Evolutionary conservation across 2,797 vertebrate genomes (phyloP), one percentile per base, ranked within the genome.

Genomic region (Bufotes viridis): DNA sequence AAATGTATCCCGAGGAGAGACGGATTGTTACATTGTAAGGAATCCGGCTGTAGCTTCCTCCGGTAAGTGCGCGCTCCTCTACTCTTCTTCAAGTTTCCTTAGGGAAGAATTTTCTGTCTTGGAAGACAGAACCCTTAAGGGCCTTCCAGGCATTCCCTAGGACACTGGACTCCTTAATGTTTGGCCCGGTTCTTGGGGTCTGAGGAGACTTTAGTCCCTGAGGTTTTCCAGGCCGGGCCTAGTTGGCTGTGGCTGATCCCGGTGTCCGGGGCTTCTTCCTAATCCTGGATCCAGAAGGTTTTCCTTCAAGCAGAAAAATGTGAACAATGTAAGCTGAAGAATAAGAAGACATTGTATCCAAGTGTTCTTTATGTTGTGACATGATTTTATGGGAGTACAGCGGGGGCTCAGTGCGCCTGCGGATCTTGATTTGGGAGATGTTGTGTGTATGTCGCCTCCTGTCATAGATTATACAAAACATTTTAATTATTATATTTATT

Each of bases 51-150:
- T 11, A 7, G 2, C 18, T 22, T 89, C 78, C 65, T 57, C 79
- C 84, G 65, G 88, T 88, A 78, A 88, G 87, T 88, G 8, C 9
- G 18, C 58, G 11, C 51, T 67, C 53, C 11, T 60, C 9, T 29
- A 18, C 63, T 29, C 20, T 26, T 3, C 11, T 26, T 13, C n/a
- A 69, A 69, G 65, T 20, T 75, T 51, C 15, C 22, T 51, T 24
- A n/a, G 49, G 75, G 51, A 53, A n/a, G n/a, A n/a, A n/a, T n/a
- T n/a, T n/a, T n/a, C n/a, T n/a, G n/a, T n/a, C n/a, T n/a, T n/a
- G n/a, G n/a, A n/a, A 55, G 12, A 22, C 18, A 12, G 12, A 74
- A 49, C 72, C 20, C 70, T 18, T 20, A 0, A 51, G 55, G 75
- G 42, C 13, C 49, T 78, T 51, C 12, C 2, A 7, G 22, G 0